Conservation (phyloP, 2,797 vertebrate genomes). For the Lutjanus campechanus region DNA sequence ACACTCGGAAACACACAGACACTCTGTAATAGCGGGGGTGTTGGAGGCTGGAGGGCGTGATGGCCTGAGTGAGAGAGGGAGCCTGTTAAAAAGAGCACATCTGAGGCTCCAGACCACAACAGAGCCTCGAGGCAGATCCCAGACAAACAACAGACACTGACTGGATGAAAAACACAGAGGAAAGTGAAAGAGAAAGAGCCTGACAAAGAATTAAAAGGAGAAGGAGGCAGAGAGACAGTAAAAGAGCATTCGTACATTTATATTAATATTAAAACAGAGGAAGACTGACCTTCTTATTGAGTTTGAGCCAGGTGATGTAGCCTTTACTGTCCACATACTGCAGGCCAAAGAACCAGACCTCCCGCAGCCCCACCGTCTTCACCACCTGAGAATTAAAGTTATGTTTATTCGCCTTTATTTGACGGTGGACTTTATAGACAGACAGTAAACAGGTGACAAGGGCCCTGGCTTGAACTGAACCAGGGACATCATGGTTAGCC, state of each 20-base stretch:
- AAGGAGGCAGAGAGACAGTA: not conserved
- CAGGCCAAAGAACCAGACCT: slow-evolving; percentile 98
- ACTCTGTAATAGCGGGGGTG: slow-evolving; percentile 11
- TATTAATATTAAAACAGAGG: no score
- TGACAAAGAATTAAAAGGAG: not conserved
- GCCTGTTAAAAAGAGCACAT: slow-evolving; percentile 50
- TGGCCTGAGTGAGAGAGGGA: slow-evolving; percentile 48
- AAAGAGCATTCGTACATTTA: no score
- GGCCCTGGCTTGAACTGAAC: no score
- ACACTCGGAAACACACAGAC: slow-evolving; percentile 8
- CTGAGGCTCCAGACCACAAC: slow-evolving; percentile 38
- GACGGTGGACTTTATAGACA: no score
- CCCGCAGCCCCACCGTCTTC: slow-evolving; percentile 97
- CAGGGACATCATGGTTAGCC: no score
- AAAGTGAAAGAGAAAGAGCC: not conserved
- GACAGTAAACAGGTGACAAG: not conserved
- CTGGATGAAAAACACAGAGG: not conserved
- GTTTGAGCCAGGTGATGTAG: slow-evolving; percentile 96
- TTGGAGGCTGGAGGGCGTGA: slow-evolving; percentile 18
- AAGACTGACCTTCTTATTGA: slow-evolving; percentile 95
- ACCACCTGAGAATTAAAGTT: slow-evolving; percentile 89
- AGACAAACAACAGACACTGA: slow-evolving; percentile 14
- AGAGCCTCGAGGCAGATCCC: slow-evolving; percentile 23
- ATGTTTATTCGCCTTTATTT: not conserved
- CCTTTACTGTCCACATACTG: slow-evolving; percentile 98